Percentiles rank a stretch among this genome's conserved stretches.
These are phyloP conservation scores for Lepus oiostolus DNA, from an alignment of 2,797 vertebrate genomes.

Conservation along the genomic window DNA sequence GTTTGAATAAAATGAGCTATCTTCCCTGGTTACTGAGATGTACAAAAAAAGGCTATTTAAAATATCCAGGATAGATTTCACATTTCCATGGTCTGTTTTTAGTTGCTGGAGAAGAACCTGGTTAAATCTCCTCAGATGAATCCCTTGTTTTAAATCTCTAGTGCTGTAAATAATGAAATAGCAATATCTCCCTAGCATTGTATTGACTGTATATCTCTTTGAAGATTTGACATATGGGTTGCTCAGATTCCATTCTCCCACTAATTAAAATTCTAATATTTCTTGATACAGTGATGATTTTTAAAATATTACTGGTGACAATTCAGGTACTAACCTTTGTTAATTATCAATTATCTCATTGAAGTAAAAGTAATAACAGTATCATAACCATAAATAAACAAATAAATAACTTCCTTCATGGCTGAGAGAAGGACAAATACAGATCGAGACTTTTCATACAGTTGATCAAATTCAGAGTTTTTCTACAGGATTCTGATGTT, in stretches of 20 bases:
- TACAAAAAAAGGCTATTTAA: conserved; percentile 11
- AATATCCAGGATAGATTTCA: conserved; percentile 47
- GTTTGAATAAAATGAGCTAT: neutral
- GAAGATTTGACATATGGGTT: conserved; percentile 60
- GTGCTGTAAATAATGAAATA: conserved; percentile 74
- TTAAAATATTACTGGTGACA: conserved; percentile 6
- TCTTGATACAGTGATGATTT: conserved; percentile 13
- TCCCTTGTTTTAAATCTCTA: conserved; percentile 72
- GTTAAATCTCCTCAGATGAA: conserved; percentile 64
- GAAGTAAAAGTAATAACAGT: neutral
- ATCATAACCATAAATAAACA: neutral
- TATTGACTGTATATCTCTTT: conserved; percentile 69
- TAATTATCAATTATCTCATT: neutral
- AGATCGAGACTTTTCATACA: neutral
- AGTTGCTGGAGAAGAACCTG: conserved; percentile 49
- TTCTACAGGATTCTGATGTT: neutral
- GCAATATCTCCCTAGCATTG: conserved; percentile 52
- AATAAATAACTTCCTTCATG: neutral
- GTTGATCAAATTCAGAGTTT: conserved; percentile 6
- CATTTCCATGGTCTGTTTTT: conserved; percentile 54
- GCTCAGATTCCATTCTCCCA: conserved; percentile 28
- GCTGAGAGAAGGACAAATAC: neutral
- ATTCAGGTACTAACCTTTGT: conserved; percentile 49
- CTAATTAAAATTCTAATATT: conserved; percentile 64
- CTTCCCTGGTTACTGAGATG: conserved; percentile 60